Conservation (phyloP, 2,888 invertebrate genomes). For the Drosophila meridionalis region DNA sequence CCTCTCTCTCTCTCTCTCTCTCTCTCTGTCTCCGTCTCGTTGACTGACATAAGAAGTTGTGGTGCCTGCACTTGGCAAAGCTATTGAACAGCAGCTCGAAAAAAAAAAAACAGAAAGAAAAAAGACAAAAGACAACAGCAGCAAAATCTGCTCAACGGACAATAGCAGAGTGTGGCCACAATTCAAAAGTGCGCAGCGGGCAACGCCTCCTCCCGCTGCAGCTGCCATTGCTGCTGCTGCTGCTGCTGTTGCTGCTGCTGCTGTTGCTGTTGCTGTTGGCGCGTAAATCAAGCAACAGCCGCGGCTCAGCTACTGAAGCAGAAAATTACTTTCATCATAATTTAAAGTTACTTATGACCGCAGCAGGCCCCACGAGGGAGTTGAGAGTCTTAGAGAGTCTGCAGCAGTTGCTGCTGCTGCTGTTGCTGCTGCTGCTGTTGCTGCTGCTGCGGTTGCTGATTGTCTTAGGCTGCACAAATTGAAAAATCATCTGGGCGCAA, state of each 20-base stretch:
- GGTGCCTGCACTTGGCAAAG: conserved; percentile 43
- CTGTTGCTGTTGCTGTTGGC: conserved; percentile 33
- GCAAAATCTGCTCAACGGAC: conserved; percentile 39
- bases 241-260: background rate
- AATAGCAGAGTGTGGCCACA: conserved; percentile 62
- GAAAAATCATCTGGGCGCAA: conserved; percentile 76
- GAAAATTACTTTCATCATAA: conserved; percentile 84
- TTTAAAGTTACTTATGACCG: conserved; percentile 79
- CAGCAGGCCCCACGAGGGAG: conserved; percentile 34
- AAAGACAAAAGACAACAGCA: background rate
- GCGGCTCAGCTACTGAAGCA: conserved; percentile 80
- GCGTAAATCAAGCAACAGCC: conserved; percentile 67
- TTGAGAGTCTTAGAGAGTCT: conserved; percentile 24
- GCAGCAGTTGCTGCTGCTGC: conserved; percentile 5
- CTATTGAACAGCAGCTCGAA: conserved; percentile 43
- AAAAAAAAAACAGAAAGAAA: background rate
- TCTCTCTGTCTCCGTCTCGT: background rate
- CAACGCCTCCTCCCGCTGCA: conserved; percentile 42
- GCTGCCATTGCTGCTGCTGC: background rate
- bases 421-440: conserved; percentile 26
- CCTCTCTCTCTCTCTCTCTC: background rate
- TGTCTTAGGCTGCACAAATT: conserved; percentile 73
- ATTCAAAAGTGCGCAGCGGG: conserved; percentile 54
- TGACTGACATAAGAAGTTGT: conserved; percentile 46
- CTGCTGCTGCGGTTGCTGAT: conserved; percentile 55